Evolutionary conservation across 2,113 vertebrate genomes (phyloP), one percentile per base, ranked within the genome.

Genomic region (Neogobius melanostomus): DNA sequence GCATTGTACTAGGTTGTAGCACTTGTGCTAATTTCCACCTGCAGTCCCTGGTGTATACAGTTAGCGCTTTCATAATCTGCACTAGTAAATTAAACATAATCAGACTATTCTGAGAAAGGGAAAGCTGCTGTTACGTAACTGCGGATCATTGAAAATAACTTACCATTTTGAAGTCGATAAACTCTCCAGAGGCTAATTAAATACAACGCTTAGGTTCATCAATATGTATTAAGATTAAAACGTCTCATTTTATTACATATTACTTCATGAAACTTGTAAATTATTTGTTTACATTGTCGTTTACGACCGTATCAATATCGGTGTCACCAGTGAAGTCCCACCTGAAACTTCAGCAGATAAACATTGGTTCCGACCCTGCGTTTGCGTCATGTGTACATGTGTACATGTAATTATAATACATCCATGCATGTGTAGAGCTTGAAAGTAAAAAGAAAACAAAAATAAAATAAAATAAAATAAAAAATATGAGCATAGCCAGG

Each of bases 331-430:
- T 2, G 36, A n/a, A 3, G 1, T 54, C 17, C 65, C 64, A 45
- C 61, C 43, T 6, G 6, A 7, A 52, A 56, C 16, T 16, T 10
- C n/a, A 9, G 36, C 1, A 8, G 3, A 0, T 1, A 4, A 36
- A 5, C 11, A 48, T 43, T 42, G 15, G 75, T 88, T 87, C 85
- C 85, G 75, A 9, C 11, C 88, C 83, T 69, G 66, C 45, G 5
- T 48, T 6, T 36, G 28, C 28, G 28, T 36, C 3, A 36, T 36
- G 7, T n/a, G n/a, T n/a, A n/a, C n/a, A n/a, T n/a, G n/a, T n/a
- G n/a, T n/a, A n/a, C n/a, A n/a, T n/a, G n/a, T n/a, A n/a, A n/a
- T n/a, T n/a, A n/a, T n/a, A n/a, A n/a, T n/a, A n/a, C n/a, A n/a
- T n/a, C n/a, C 3, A 36, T 36, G 7, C 3, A 36, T 36, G 7